A percentile compares a stretch with the other conserved stretches of the same genome.
Conservation (phyloP, 2,888 invertebrate species). For the Ophonus ardosiacus region DNA sequence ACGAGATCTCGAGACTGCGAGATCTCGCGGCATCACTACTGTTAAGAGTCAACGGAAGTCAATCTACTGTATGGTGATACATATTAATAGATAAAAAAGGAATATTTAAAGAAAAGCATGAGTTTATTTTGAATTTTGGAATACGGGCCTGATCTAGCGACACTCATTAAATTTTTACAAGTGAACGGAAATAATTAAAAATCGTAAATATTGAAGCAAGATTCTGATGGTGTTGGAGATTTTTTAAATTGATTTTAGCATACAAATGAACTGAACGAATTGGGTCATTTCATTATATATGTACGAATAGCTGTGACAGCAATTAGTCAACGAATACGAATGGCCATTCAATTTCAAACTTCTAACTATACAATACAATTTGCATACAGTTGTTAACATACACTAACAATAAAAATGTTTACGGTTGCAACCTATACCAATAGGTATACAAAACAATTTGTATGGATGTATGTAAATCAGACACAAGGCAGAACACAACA, state of each 20-base stretch:
- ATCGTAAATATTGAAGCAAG: neutral
- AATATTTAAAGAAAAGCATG: too few relatives aligned
- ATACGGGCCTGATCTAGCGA: neutral
- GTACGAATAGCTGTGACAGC: neutral
- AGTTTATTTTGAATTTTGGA: neutral
- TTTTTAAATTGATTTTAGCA: neutral
- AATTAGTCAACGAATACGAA: neutral
- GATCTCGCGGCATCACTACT: too few relatives aligned
- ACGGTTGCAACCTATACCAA: too few relatives aligned
- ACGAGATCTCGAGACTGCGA: too few relatives aligned
- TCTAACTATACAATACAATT: neutral
- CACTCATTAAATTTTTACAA: conserved; percentile 26
- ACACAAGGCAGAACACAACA: too few relatives aligned
- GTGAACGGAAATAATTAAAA: neutral
- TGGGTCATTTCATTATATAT: neutral
- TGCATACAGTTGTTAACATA: neutral
- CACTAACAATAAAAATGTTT: too few relatives aligned
- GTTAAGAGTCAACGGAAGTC: too few relatives aligned
- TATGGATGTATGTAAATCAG: too few relatives aligned
- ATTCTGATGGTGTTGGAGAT: neutral
- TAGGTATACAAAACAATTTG: too few relatives aligned
- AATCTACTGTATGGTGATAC: too few relatives aligned
- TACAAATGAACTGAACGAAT: neutral
- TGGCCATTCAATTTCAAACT: neutral
- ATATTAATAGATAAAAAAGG: too few relatives aligned